Evolutionary conservation across 2,888 invertebrate genomes (phyloP).

Genomic region (Tribolium freemani): DNA sequence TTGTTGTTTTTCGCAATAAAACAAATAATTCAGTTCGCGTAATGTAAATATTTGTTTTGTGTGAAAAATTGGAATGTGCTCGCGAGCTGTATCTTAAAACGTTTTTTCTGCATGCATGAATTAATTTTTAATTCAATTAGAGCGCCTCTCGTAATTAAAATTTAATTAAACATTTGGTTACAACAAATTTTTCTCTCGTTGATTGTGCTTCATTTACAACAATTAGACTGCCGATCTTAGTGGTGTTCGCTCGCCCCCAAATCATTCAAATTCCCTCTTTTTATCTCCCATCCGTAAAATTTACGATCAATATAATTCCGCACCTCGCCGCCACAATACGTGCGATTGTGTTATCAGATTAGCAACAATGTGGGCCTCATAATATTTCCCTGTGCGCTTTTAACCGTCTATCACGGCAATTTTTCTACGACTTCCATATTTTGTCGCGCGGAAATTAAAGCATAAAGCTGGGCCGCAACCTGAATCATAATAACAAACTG

Average conservation of each 20-base stretch:
- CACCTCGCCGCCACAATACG: conserved; percentile 25
- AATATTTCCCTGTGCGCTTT: conserved; percentile 42
- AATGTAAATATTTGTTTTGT: too few species aligned
- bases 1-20: too few species aligned
- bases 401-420: conserved; percentile 35
- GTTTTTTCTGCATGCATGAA: too few species aligned
- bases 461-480: conserved; percentile 41
- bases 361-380: conserved; percentile 46
- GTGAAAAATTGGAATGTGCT: too few species aligned
- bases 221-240: not conserved
- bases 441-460: conserved; percentile 50
- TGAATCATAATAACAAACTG: not conserved
- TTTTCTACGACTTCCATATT: conserved; percentile 44
- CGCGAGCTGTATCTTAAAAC: too few species aligned
- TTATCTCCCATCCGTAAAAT: conserved; percentile 31
- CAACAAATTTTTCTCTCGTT: too few species aligned
- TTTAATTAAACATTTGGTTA: too few species aligned
- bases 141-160: too few species aligned
- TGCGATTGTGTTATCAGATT: conserved; percentile 42
- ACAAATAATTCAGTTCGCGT: too few species aligned
- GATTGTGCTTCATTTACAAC: too few species aligned
- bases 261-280: not conserved
- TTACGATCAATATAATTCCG: conserved; percentile 40
- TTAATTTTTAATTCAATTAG: too few species aligned
- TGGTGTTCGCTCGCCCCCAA: not conserved